Evolutionary conservation across 2,888 invertebrate species (phyloP).

Genomic region (Trisateles emortualis): DNA sequence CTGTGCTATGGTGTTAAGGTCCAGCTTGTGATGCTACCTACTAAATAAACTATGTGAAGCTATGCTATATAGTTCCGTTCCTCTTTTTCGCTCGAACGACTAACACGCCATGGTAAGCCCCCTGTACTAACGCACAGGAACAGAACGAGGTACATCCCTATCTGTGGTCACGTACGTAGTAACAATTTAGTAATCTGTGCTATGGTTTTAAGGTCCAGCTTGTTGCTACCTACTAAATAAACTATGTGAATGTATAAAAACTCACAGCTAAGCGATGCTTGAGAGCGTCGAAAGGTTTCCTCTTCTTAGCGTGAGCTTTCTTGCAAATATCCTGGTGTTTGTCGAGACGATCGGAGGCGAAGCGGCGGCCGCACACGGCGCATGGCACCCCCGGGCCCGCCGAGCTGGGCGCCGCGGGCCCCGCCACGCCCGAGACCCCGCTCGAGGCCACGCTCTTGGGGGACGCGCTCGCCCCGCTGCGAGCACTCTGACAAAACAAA

Average conservation of each 20-base stretch:
- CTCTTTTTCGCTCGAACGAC: too few relatives aligned
- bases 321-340: slow-evolving; percentile 95
- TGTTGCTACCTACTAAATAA: too few relatives aligned
- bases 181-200: too few relatives aligned
- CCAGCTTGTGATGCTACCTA: too few relatives aligned
- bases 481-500: not conserved
- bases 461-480: slow-evolving; percentile 1
- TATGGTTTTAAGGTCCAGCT: too few relatives aligned
- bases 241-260: not conserved
- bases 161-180: too few relatives aligned
- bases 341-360: slow-evolving; percentile 92
- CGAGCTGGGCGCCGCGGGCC: slow-evolving; percentile 12
- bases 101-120: too few relatives aligned
- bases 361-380: slow-evolving; percentile 92
- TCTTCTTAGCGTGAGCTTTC: slow-evolving; percentile 92
- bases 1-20: too few relatives aligned
- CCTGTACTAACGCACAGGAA: too few relatives aligned
- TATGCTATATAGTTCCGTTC: too few relatives aligned
- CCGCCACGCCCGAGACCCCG: slow-evolving; percentile 21
- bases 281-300: slow-evolving; percentile 96
- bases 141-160: too few relatives aligned
- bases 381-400: slow-evolving; percentile 81
- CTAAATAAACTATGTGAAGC: too few relatives aligned
- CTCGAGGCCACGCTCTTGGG: slow-evolving; percentile 18
- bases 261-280: slow-evolving; percentile 92